Conservation (phyloP, 2,888 invertebrate species). For the Coronaproctus castanopsis region DNA sequence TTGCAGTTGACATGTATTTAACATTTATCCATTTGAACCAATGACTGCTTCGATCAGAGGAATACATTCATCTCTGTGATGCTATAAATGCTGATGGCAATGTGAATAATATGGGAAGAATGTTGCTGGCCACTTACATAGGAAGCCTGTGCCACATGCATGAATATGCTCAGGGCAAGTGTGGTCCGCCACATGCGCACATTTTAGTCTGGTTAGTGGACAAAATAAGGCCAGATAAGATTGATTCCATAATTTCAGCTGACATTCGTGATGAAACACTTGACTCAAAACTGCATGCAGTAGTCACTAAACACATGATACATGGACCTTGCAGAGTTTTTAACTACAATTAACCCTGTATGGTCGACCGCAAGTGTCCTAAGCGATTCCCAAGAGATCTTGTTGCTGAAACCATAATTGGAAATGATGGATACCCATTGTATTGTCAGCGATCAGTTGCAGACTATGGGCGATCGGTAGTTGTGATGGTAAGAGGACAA, state of each 20-base stretch:
- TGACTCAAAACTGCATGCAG: constrained; percentile 20
- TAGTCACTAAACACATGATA: constrained; percentile 24
- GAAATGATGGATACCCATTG: constrained; percentile 23
- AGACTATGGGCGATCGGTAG: constrained; percentile 21
- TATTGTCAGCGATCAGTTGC: constrained; percentile 20
- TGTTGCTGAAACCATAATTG: constrained; percentile 21
- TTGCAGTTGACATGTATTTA: constrained; percentile 25
- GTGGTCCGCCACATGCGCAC: constrained; percentile 22
- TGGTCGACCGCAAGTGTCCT: constrained; percentile 20
- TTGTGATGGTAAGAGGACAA: constrained; percentile 12
- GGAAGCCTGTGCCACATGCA: constrained; percentile 23
- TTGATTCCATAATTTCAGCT: constrained; percentile 23
- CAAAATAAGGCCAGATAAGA: constrained; percentile 22
- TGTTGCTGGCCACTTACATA: constrained; percentile 22
- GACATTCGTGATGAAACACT: constrained; percentile 23
- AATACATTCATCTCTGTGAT: constrained; percentile 23
- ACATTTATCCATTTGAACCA: constrained; percentile 23
- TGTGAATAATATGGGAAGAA: constrained; percentile 18
- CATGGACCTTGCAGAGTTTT: constrained; percentile 22
- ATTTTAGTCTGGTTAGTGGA: constrained; percentile 24
- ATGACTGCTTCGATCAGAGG: constrained; percentile 19
- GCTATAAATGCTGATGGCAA: constrained; percentile 20
- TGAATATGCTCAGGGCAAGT: constrained; percentile 22
- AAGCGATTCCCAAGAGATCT: constrained; percentile 19
- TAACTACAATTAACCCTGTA: constrained; percentile 19